These are phyloP conservation scores for Epistrophe grossulariae DNA, from an alignment of 2,888 invertebrate species.

Conservation along the genomic window DNA sequence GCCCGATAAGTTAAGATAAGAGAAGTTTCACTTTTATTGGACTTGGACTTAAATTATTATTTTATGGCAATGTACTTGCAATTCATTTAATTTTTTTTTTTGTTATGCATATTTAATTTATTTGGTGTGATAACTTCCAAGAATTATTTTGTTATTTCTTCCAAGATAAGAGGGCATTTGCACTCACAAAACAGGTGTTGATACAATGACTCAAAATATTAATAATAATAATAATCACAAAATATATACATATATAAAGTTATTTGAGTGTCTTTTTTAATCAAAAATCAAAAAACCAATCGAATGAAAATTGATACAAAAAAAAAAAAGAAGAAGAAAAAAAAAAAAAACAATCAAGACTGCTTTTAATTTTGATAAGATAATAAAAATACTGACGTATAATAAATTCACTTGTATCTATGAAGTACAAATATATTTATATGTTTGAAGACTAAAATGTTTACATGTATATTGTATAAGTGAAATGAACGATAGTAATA, in stretches of 20 bases:
- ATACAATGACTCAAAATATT: conserved; percentile 15
- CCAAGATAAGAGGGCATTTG: conserved; percentile 9
- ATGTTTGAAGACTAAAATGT: not conserved
- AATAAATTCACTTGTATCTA: not conserved
- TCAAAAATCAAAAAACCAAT: conserved; percentile 10
- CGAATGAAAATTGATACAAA: not conserved
- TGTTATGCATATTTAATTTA: not conserved
- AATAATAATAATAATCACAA: not conserved
- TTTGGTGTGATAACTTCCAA: not conserved
- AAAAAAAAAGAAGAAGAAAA: not conserved
- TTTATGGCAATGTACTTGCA: not conserved
- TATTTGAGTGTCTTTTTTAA: not conserved
- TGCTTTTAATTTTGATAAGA: not conserved
- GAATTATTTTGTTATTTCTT: not conserved
- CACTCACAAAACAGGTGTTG: conserved; percentile 26
- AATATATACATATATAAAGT: not conserved
- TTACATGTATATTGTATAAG: not conserved
- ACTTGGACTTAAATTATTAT: not conserved
- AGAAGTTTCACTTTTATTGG: conserved; percentile 35
- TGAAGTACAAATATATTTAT: not conserved
- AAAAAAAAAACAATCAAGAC: not conserved
- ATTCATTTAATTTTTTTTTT: not conserved
- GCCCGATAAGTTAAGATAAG: conserved; percentile 28
- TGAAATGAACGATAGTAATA: not conserved
- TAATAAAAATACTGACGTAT: not conserved